Base-by-base conservation (phyloP, 2,888 invertebrate species). In the Dendrolimus pini region DNA sequence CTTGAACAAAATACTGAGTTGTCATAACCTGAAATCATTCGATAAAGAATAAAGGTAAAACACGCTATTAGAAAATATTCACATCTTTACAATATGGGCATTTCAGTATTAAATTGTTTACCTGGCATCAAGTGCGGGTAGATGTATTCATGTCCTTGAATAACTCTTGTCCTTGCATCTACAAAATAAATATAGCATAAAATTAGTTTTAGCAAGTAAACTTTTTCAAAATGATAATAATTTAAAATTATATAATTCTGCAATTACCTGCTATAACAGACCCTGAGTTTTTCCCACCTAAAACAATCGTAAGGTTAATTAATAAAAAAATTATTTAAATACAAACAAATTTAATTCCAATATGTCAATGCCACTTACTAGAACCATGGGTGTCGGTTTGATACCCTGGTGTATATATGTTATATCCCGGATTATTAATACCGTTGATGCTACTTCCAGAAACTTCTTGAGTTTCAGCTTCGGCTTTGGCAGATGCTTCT, bases 41-140 rank as follows among this genome's bases (percentile, higher is more conserved):
- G 54, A 54, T 53, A 54, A 47, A 56, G 55, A 41, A 52, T 7
- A 18, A 41, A 41, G 47, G 42, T 55, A 13, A 55, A 55, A 52
- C 3, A 52, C 10, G n/a, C 52, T 52, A 52, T 30, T 3, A 30
- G 6, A 30, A 30, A 30, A 30, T 30, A n/a, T 14, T 54, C 18
- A 13, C 10, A 9, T 54, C 14, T 13, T 7, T n/a, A 14, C 10
- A 54, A 18, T 54, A 18, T 13, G 10, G 8, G 6, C 13, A 52
- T 53, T 53, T 41, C 55, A 55, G 30, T 30, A 30, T 30, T 3
- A 30, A 18, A 54, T 10, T 12, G 61, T 68, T 71, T 65, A 83
- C 83, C 84, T 52, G 72, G 68, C 62, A 78, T 68, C 57, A 68
- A 68, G 54, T 74, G 63, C 42, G 78, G 76, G 56, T 68, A 65